Percentiles rank a stretch among this genome's conserved stretches.
Evolutionary conservation across 2,113 vertebrate genomes (phyloP).

Genomic region (Xenopus borealis): DNA sequence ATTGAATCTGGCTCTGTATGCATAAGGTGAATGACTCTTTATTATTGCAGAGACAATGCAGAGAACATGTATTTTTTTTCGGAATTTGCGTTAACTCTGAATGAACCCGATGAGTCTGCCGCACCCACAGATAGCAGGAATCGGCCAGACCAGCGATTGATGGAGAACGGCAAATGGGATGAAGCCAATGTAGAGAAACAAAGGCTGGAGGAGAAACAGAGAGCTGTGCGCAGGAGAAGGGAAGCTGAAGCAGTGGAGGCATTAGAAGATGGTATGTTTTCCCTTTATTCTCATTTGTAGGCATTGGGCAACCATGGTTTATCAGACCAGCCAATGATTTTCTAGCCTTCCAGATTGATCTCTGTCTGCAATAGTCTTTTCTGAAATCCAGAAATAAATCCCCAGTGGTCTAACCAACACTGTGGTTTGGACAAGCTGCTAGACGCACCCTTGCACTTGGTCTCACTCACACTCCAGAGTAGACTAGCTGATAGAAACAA

Average conservation of each 20-base stretch:
- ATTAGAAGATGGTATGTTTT: slow-evolving; percentile 73
- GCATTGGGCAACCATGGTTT: background rate
- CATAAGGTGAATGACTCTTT: no score
- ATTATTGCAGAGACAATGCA: slow-evolving; percentile 74
- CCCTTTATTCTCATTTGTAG: background rate
- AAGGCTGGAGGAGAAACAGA: slow-evolving; percentile 84
- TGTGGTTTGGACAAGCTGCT: no score
- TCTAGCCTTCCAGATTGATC: no score
- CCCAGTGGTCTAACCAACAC: no score
- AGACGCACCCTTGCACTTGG: no score
- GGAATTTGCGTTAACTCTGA: slow-evolving; percentile 87
- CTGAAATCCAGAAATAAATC: no score
- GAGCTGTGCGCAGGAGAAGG: slow-evolving; percentile 72
- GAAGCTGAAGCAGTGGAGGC: slow-evolving; percentile 70
- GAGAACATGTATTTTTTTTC: slow-evolving; percentile 98
- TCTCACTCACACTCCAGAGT: no score
- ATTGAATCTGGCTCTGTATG: no score
- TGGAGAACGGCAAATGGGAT: slow-evolving; percentile 91
- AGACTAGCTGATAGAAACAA: no score
- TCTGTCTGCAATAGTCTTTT: no score
- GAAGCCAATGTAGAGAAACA: slow-evolving; percentile 90
- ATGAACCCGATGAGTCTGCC: slow-evolving; percentile 76
- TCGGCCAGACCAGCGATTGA: slow-evolving; percentile 86
- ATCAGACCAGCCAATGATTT: no score
- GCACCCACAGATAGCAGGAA: slow-evolving; percentile 88